Base-by-base conservation (phyloP, 1,140 invertebrate species). In the Cherax destructor region DNA sequence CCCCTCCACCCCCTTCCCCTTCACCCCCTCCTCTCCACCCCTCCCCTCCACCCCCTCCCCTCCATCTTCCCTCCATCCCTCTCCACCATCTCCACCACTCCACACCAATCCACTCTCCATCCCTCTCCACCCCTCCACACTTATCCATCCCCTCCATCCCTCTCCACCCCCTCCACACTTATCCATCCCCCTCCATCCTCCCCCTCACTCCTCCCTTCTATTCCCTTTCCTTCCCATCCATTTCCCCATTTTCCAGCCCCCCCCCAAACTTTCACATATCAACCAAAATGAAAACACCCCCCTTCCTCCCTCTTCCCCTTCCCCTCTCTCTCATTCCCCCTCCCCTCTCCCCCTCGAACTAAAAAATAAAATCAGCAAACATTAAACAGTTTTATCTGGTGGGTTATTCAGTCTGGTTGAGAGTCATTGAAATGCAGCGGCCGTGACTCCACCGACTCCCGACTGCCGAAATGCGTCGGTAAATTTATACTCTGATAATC, bases 331-430 rank as follows among this genome's bases (percentile, higher is more conserved):
- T 4, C 78, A 11, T n/a, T n/a, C n/a, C 24, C 30, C 52, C 81
- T 16, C 56, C 11, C n/a, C 56, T 13, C 47, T 0, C 41, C 78
- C 47, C 49, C 49, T 30, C 10, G 30, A 41, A 41, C 47, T 50
- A 5, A 9, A 80, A 16, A 6, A 50, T 52, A 50, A 80, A 80
- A 80, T 52, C 52, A 52, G 78, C 49, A 80, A 49, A 52, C 49
- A 52, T 80, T 30, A 80, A 80, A 80, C 78, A 80, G 78, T 80
- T 80, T 80, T 80, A 80, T 80, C 78, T 80, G 7, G 49, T 13
- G 6, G 21, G 78, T 16, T 80, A 50, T 80, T 80, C 78, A 80
- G 13, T 2, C 47, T 16, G 10, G n/a, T 61, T 69, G 18, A 24
- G 41, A 69, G 16, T 41, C 83, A 84, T 61, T 84, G 83, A 69